Evolutionary conservation across 2,113 vertebrate genomes (phyloP).

Genomic region (Ploceus nigricollis): DNA sequence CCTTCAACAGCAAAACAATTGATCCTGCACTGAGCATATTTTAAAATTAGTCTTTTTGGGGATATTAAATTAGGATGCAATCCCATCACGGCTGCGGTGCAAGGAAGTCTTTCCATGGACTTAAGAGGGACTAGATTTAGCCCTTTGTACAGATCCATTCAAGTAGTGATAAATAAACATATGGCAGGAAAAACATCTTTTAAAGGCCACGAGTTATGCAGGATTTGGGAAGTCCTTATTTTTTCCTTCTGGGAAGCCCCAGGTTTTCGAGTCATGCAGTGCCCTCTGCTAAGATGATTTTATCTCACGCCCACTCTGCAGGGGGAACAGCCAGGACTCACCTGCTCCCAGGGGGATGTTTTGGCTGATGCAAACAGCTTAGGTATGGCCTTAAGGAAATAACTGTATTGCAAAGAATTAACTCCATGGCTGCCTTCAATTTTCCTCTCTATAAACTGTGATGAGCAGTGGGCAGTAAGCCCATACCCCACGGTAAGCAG

Average conservation of each 20-base stretch:
- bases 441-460: conserved; percentile 33
- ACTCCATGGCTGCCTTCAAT: conserved; percentile 13
- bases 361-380: background rate
- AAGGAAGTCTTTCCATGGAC: background rate
- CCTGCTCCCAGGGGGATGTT: background rate
- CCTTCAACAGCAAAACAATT: background rate
- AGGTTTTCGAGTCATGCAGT: background rate
- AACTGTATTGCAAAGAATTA: conserved; percentile 39
- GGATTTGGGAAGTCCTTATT: background rate
- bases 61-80: background rate
- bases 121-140: background rate
- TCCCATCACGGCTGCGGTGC: background rate
- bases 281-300: background rate
- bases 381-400: background rate
- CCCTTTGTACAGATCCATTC: background rate
- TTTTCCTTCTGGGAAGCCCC: background rate
- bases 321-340: background rate
- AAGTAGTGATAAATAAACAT: background rate
- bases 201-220: background rate
- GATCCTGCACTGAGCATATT: background rate
- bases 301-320: background rate
- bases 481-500: conserved; percentile 52
- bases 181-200: background rate
- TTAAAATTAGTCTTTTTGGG: background rate
- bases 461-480: conserved; percentile 47